Conservation (phyloP, 2,113 vertebrate genomes). For the Ochotona curzoniae region DNA sequence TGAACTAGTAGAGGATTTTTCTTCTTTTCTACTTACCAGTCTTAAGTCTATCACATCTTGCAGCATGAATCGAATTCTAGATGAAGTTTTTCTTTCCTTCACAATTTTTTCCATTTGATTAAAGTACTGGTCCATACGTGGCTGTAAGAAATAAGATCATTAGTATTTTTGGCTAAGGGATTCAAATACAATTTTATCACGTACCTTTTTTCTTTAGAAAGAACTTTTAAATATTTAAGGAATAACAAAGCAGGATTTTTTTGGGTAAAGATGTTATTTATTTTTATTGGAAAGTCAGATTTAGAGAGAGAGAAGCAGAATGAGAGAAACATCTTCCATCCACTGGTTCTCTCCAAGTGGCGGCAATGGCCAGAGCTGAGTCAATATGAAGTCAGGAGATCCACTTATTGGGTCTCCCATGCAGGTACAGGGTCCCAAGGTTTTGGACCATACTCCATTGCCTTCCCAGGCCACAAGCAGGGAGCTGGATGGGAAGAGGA, state of each 20-base stretch:
- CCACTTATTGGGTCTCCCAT: no score
- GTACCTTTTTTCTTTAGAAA: background rate
- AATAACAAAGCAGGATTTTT: background rate
- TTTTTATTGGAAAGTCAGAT: no score
- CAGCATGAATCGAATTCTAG: conserved; percentile 98
- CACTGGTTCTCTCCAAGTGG: no score
- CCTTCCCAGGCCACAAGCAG: no score
- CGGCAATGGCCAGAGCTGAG: no score
- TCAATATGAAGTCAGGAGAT: no score
- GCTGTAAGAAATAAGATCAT: conserved; percentile 85
- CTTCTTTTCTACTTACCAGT: conserved; percentile 89
- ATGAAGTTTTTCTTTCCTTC: conserved; percentile 98
- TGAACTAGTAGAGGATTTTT: background rate
- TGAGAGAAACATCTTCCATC: no score
- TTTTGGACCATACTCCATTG: no score
- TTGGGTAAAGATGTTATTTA: no score
- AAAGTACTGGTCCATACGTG: conserved; percentile 99
- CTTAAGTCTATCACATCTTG: conserved; percentile 97
- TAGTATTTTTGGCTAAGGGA: background rate
- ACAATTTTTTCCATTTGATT: conserved; percentile 99
- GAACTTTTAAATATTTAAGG: background rate
- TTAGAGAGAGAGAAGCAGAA: no score
- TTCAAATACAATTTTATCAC: background rate
- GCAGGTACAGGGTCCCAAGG: no score
- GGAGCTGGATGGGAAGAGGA: no score